phyloP scores from a whole-genome alignment of 2,888 invertebrate genomes.

The Oligia latruncula region DNA sequence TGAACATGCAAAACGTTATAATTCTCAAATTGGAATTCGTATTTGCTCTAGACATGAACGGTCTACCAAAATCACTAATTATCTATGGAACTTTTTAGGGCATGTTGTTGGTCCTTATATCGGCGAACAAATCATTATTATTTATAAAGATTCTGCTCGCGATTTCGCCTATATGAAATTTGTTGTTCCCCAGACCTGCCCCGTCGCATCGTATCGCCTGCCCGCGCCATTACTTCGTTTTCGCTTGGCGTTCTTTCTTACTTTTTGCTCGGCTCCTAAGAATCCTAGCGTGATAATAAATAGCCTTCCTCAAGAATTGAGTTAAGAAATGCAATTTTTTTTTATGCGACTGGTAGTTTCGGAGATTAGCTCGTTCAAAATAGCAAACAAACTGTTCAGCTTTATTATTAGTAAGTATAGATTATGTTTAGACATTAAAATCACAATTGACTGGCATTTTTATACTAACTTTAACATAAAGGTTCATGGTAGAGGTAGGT shows the following conservation, averaged over 20 bases:
- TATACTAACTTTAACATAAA: background rate
- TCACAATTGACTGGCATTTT: background rate
- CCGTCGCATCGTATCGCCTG: too few species aligned
- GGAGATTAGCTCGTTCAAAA: background rate
- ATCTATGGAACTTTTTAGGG: background rate
- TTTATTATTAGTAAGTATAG: background rate
- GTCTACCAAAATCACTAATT: background rate
- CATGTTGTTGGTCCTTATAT: background rate
- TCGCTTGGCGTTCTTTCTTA: too few species aligned
- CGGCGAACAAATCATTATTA: background rate
- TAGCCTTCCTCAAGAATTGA: background rate
- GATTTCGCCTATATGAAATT: too few species aligned
- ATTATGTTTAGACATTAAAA: background rate
- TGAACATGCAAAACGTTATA: background rate
- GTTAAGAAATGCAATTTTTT: background rate
- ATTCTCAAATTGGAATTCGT: background rate
- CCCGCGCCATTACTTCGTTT: too few species aligned
- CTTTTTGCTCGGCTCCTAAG: too few species aligned
- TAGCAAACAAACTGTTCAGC: background rate
- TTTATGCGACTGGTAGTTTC: background rate
- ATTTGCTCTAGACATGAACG: background rate
- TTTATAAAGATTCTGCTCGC: background rate
- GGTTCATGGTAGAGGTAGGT: background rate
- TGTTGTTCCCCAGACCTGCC: too few species aligned
- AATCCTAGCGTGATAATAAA: too few species aligned